Base-by-base conservation (phyloP, 2,113 vertebrate genomes). In the Labrus mixtus region DNA sequence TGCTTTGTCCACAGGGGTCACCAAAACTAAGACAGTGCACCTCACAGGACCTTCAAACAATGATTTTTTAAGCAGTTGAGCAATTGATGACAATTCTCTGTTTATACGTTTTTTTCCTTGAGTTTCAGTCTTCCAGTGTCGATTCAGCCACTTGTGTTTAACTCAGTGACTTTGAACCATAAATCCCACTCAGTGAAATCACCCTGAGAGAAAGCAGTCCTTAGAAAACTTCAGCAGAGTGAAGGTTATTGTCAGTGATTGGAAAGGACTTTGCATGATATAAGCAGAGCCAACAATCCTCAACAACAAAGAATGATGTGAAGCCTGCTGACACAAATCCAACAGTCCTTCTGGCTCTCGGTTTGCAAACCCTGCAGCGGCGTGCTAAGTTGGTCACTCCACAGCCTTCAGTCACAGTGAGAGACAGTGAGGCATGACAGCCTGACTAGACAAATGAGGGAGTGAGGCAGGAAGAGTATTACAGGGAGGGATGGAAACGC, bases 381-480 rank as follows among this genome's bases (percentile, higher is more conserved):
- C 25, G 37, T 53, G 54, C 80, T 68, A 89, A 82, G 82, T 84
- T 89, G 84, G 76, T 86, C 86, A 82, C 78, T 84, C 57, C 68
- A 36, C 83, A 70, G 87, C 85, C 89, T 76, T 84, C 53, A 79
- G 86, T 88, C 81, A 68, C 81, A 74, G 22, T 62, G 23, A 65
- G 68, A 79, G 56, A 76, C 48, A 33, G 67, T 68, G 83, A 82
- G 62, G 60, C 73, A 68, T 60, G 76, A 84, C 84, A 84, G 82
- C 54, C 78, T 71, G 82, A 84, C 62, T 54, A 61, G 59, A 84
- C 58, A 75, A 71, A 88, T 68, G 69, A 82, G 69, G 37, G 73
- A 37, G 55, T 68, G 70, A 36, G 48, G 50, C 59, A 57, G 73
- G 74, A 53, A 17, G 60, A 0, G 55, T 53, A 67, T 60, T 43